Evolutionary conservation across 64 coral and sea anemone genomes (phyloP), one percentile per base, ranked within the genome.

Genomic region (Montipora capricornis): DNA sequence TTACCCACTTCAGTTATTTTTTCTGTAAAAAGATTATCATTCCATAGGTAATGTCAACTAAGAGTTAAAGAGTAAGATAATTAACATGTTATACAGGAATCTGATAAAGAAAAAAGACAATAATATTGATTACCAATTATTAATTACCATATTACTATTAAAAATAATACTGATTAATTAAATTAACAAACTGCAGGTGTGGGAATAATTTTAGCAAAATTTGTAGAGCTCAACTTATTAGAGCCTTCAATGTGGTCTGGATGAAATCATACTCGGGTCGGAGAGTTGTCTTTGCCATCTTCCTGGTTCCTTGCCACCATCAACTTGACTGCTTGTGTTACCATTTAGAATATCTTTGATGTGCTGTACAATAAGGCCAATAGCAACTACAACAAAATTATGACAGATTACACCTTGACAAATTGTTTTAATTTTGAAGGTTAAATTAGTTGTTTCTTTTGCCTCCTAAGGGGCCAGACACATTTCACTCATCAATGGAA

Each of bases 291-390:
- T 87, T 80, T 88, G 83, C 5, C 92, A 59, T 10, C 64, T 60
- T 9, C 47, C 59, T 45, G 61, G 75, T 0, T 80, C 59, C 2
- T 45, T 84, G 37, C 22, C 90, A 75, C 26, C 79, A 83, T 76
- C 24, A 61, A 6, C 82, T 53, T 82, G 49, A 15, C 68, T 67
- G 58, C 88, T 97, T 75, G 94, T 97, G 62, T 95, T 91, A 75
- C 96, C 87, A 47, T 78, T 89, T 60, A 95, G 47, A 91, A 97
- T 97, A 70, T 97, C 93, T 89, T 94, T 92, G 61, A 97, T 95
- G 85, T 97, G 96, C 85, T 97, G 96, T 24, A 97, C 93, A 66
- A 97, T 94, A 19, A 97, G 90, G 13, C 82, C 68, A 5, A 95
- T 94, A 60, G 96, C 96, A 76, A 97, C 96, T 97, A 88, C 79